Conservation (phyloP, 2,113 vertebrate genomes). For the Spilogale gracilis region DNA sequence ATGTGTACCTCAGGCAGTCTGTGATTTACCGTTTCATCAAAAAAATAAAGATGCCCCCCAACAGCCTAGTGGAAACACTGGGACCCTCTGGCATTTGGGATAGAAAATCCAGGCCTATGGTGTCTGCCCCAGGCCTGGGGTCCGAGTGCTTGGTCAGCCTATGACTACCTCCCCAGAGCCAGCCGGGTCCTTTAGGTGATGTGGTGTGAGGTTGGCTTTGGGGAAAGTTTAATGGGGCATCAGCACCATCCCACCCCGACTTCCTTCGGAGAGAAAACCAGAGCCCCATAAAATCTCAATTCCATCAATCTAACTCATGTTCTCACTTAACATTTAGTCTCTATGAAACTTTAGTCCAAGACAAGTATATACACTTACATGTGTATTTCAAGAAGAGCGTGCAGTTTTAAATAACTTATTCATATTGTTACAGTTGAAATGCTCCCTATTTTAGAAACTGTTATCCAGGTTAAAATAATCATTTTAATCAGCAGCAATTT, state of each 20-base stretch:
- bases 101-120: not conserved
- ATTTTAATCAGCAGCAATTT: constrained; percentile 13
- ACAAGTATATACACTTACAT: not conserved
- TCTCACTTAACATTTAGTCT: not conserved
- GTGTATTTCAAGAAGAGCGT: not conserved
- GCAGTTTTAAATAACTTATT: constrained; percentile 2
- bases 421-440: not conserved
- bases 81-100: no score
- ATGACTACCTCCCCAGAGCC: not conserved
- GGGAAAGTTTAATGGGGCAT: not conserved
- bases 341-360: not conserved
- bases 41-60: not conserved
- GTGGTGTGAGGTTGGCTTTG: no score
- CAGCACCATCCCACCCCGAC: not conserved
- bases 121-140: not conserved
- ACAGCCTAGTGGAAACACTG: not conserved
- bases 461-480: constrained; percentile 54
- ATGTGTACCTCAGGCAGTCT: constrained; percentile 32
- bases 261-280: not conserved
- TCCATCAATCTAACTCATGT: not conserved
- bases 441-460: not conserved
- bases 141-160: not conserved
- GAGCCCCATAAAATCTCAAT: not conserved
- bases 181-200: not conserved
- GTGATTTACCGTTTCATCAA: constrained; percentile 45